Evolutionary conservation across 2,888 invertebrate species (phyloP).

Genomic region (Plebejus anna): DNA sequence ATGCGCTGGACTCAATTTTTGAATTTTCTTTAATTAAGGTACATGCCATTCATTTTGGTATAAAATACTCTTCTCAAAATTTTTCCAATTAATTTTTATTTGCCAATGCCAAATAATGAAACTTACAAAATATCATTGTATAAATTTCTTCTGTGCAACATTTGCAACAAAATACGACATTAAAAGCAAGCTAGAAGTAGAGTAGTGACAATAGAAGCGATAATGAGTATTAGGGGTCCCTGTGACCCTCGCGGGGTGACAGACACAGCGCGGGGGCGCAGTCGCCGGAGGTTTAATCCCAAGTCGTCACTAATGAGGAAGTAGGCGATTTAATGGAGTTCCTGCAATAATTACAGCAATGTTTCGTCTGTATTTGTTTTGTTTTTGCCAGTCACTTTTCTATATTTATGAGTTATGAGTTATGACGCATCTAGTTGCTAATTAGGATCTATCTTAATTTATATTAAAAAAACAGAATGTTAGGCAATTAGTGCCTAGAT

Average conservation of each 20-base stretch:
- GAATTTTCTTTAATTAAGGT: too few relatives aligned
- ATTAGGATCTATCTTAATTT: too few relatives aligned
- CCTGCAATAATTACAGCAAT: background rate
- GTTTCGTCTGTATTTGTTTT: background rate
- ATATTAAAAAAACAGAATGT: too few relatives aligned
- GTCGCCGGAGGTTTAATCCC: background rate
- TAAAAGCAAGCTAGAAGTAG: background rate
- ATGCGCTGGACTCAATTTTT: too few relatives aligned
- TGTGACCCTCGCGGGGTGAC: background rate
- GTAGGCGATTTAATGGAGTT: background rate
- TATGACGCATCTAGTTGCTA: too few relatives aligned
- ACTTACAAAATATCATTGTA: background rate
- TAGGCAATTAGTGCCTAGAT: too few relatives aligned
- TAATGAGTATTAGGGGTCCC: constrained; percentile 3
- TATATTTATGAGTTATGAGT: too few relatives aligned
- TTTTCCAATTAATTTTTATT: too few relatives aligned
- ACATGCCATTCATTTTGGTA: too few relatives aligned
- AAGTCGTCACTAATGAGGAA: constrained; percentile 19
- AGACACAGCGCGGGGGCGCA: background rate
- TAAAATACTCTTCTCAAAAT: too few relatives aligned
- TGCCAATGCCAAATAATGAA: background rate
- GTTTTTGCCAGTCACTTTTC: too few relatives aligned
- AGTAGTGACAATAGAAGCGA: background rate
- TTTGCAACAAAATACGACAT: background rate
- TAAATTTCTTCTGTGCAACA: background rate